Evolutionary conservation across 2,888 invertebrate genomes (phyloP), one percentile per base, ranked within the genome.

Genomic region (Rhimphoctona megacephalus): DNA sequence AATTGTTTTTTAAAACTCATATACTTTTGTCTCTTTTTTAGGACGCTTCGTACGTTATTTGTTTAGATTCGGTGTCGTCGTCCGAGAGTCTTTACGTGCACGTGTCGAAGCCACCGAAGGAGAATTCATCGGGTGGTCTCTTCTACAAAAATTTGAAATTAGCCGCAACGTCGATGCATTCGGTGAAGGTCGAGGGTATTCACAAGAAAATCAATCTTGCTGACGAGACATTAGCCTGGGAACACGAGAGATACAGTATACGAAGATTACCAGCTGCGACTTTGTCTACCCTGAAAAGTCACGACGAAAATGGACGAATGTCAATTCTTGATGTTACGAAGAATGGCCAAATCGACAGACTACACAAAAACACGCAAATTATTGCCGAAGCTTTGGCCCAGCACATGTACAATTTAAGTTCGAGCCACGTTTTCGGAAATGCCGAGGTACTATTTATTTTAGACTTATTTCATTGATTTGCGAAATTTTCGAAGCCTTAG

Each of bases 131-230:
- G 0, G 97, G 98, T 8, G 96, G 96, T 89, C 95, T 96, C 14
- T 95, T 97, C 89, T 96, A 95, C 88, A 95, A 97, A 94, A 96
- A 96, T 90, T 92, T 97, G n/a, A 93, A 95, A 74, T 94, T 95
- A 8, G 95, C 96, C 0, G 95, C 96, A 0, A 94, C 95, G 64
- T 93, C 94, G 72, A 93, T 95, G 69, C 82, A 86, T 67, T 81
- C 77, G 6, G 93, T 95, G 1, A 95, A 95, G 6, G 95, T 97
- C 17, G 96, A 97, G 86, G 96, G 97, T 69, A 96, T 97, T 9
- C 99, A 99, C 92, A 99, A 99, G 95, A 99, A 99, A 95, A 99
- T 99, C 90, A 99, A 99, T 95, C 95, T 99, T 80, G 98, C 98
- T 0, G 98, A 99, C 78, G 98, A 98, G 89, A 96, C 97, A 81